A percentile compares a stretch with the other conserved stretches of the same genome.
phyloP scores from a whole-genome alignment of 2,888 invertebrate species.

The Allophyes oxyacanthae region DNA sequence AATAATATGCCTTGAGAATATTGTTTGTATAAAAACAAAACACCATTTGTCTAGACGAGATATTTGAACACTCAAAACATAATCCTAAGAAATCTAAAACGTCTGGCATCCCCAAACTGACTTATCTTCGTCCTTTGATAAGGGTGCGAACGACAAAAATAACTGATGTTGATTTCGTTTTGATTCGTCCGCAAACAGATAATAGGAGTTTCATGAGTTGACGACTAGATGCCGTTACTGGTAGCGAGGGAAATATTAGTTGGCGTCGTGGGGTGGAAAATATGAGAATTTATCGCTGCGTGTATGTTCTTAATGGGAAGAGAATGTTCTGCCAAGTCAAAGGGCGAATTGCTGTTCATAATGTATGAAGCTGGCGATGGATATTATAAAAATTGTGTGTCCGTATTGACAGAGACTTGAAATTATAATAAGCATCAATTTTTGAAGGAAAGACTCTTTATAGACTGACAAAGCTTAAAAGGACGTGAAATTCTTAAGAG shows the following conservation, averaged over 20 bases:
- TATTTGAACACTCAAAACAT: slow-evolving; percentile 12
- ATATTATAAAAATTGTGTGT: slow-evolving; percentile 22
- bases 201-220: slow-evolving; percentile 83
- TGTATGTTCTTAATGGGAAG: slow-evolving; percentile 70
- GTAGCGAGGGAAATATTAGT: slow-evolving; percentile 43
- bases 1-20: not conserved
- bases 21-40: not conserved
- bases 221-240: slow-evolving; percentile 69
- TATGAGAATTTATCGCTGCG: slow-evolving; percentile 68
- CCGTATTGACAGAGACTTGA: slow-evolving; percentile 6
- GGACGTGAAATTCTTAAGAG: too few species aligned
- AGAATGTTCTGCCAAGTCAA: slow-evolving; percentile 68
- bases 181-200: slow-evolving; percentile 82
- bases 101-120: slow-evolving; percentile 58
- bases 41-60: slow-evolving; percentile 10
- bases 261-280: slow-evolving; percentile 64
- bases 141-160: slow-evolving; percentile 82
- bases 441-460: too few species aligned
- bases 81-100: slow-evolving; percentile 34
- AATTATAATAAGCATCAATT: slow-evolving; percentile 3
- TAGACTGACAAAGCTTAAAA: too few species aligned
- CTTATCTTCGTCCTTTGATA: slow-evolving; percentile 77
- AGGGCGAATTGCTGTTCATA: slow-evolving; percentile 46
- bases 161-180: slow-evolving; percentile 87
- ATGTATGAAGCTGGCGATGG: slow-evolving; percentile 27